Percentiles rank a stretch among this genome's conserved stretches.
phyloP scores from a whole-genome alignment of 2,113 vertebrate genomes.

The Synodontis membranacea region DNA sequence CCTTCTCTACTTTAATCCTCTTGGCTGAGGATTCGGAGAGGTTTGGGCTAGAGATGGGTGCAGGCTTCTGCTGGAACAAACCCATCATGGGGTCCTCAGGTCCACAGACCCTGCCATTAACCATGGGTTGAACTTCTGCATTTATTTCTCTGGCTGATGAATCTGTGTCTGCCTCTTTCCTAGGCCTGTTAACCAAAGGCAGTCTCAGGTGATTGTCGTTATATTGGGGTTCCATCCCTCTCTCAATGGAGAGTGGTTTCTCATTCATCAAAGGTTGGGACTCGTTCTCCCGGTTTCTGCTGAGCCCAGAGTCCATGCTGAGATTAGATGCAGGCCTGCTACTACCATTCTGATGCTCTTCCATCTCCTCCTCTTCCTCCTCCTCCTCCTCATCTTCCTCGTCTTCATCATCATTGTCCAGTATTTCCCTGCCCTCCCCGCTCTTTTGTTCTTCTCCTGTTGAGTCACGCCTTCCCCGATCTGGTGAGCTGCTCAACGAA shows the following conservation, averaged over 20 bases:
- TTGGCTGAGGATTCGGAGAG: constrained; percentile 87
- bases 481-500: constrained; percentile 90
- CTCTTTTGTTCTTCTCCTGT: constrained; percentile 85
- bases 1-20: constrained; percentile 98
- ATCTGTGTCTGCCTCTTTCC: constrained; percentile 74
- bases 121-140: constrained; percentile 72
- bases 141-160: constrained; percentile 75
- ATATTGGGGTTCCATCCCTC: constrained; percentile 87
- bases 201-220: constrained; percentile 93
- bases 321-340: constrained; percentile 92
- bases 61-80: constrained; percentile 90
- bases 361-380: constrained; percentile 89
- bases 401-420: constrained; percentile 90
- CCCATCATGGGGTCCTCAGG: constrained; percentile 85
- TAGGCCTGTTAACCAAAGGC: constrained; percentile 76
- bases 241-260: constrained; percentile 82
- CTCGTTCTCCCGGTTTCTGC: constrained; percentile 86
- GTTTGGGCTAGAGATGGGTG: constrained; percentile 86
- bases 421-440: constrained; percentile 79
- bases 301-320: constrained; percentile 93
- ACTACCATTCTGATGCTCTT: constrained; percentile 90
- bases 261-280: constrained; percentile 80
- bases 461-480: constrained; percentile 87
- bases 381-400: constrained; percentile 85
- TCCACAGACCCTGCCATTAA: constrained; percentile 88